These are phyloP conservation scores for Thysanoteuthis rhombus DNA, from an alignment of 2,888 invertebrate genomes.

Conservation along the genomic window DNA sequence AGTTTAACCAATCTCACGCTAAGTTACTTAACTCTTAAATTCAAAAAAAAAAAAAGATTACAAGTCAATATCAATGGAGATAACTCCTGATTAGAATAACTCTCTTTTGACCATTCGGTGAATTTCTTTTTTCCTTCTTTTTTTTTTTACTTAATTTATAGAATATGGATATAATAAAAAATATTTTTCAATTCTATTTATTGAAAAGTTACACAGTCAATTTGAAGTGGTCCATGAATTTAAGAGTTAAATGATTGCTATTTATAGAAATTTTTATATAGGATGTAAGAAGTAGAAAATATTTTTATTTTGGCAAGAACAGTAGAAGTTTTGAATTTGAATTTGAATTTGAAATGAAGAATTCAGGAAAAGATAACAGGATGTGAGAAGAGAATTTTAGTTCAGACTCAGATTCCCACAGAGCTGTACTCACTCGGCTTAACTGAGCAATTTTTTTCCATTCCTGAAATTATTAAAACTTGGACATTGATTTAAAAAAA, in stretches of 20 bases:
- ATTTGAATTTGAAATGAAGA: background rate
- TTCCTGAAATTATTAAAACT: constrained; percentile 17
- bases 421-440: background rate
- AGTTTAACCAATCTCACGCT: too few relatives aligned
- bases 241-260: background rate
- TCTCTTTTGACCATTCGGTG: too few relatives aligned
- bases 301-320: background rate
- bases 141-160: too few relatives aligned
- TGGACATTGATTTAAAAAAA: background rate
- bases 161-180: too few relatives aligned
- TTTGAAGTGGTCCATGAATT: too few relatives aligned
- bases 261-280: background rate
- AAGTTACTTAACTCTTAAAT: too few relatives aligned
- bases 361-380: background rate
- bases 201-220: too few relatives aligned
- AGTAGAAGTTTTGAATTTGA: background rate
- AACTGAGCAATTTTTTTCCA: background rate
- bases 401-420: background rate
- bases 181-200: too few relatives aligned
- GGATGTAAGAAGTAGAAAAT: background rate
- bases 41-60: too few relatives aligned
- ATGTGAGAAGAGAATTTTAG: background rate
- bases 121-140: too few relatives aligned
- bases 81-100: too few relatives aligned
- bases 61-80: too few relatives aligned